Base-by-base conservation (phyloP, 2,888 invertebrate species). In the Lissocephala sabroskyi region DNA sequence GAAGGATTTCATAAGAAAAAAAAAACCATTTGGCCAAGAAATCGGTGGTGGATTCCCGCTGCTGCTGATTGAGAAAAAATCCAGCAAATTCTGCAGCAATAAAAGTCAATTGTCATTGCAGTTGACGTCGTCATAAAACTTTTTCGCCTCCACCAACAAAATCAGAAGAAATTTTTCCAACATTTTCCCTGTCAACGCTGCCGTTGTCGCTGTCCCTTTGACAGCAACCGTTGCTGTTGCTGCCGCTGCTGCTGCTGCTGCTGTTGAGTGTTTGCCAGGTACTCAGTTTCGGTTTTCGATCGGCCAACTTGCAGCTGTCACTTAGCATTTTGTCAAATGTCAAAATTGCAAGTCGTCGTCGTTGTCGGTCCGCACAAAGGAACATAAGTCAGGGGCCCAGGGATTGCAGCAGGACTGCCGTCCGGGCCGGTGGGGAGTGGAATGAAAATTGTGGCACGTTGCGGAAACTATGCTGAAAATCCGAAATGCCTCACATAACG, bases 401-500 rank as follows among this genome's bases (percentile, higher is more conserved):
- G 7, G 23, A 23, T 5, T 23, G 7, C 23, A 23, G 23, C 23
- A 3, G 7, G 23, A 23, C 23, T 23, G 10, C 10, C 11, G 10
- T 36, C 16, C 36, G 18, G 28, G 10, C 28, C 28, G 10, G 10
- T 7, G 6, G n/a, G 36, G 17, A 36, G 18, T 17, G 9, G 36
- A 36, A 39, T 13, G 39, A 29, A 36, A 28, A 43, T 33, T 33
- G 26, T 14, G 11, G 26, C 26, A 11, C 18, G 23, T 39, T 49
- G 61, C 51, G 59, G 51, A 52, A 60, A 56, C 58, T 56, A 49
- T 60, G 58, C 49, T 57, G 56, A 65, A 76, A 67, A n/a, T n/a
- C 76, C 76, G 62, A 62, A 75, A 71, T 66, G 59, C 59, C 60
- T 67, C 76, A 64, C 73, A 54, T 49, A 73, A 65, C 65, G 68